Evolutionary conservation across 2,888 invertebrate species (phyloP), one percentile per base, ranked within the genome.

Genomic region (Aphrophora alni): DNA sequence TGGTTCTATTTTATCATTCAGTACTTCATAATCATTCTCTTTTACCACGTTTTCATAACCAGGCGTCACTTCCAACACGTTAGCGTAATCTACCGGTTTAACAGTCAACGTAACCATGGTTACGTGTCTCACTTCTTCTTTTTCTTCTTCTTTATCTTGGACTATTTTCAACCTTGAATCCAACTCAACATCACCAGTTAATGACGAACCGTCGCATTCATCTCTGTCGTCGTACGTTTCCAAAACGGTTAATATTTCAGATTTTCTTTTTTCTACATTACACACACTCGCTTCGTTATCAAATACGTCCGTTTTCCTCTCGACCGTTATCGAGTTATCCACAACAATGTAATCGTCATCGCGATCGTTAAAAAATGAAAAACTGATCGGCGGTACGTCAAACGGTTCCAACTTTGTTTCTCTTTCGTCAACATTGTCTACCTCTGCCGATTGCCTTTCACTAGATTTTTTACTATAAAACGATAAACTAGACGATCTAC

Each of bases 401-500:
- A 21, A 73, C 8, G 75, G 73, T n/a, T n/a, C n/a, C 69, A 75
- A 68, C 8, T 69, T 24, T 14, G 51, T 69, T 72, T 77, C 77
- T 3, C 24, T 51, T n/a, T 72, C 59, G n/a, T 21, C 76, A 8
- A 14, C 27, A 12, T 38, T 74, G 10, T 78, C 21, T 24, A 38
- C 38, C 14, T 79, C 79, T 0, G 79, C 68, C 14, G 80, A 70
- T 10, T 25, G 38, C n/a, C 75, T 27, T 80, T 80, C 80, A 8
- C 27, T 68, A n/a, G 82, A 79, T 27, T 75, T 77, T 44, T 44
- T 51, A 38, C 78, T 78, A 33, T 75, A 51, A 26, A 74, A 75
- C 0, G 82, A 80, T n/a, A 79, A 75, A 77, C 82, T 82, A 0
- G 82, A 82, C 2, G 82, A 82, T 77, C 82, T 70, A 75, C 80